These are phyloP conservation scores for Chloromyia formosa DNA, from an alignment of 2,888 invertebrate genomes.

Conservation along the genomic window DNA sequence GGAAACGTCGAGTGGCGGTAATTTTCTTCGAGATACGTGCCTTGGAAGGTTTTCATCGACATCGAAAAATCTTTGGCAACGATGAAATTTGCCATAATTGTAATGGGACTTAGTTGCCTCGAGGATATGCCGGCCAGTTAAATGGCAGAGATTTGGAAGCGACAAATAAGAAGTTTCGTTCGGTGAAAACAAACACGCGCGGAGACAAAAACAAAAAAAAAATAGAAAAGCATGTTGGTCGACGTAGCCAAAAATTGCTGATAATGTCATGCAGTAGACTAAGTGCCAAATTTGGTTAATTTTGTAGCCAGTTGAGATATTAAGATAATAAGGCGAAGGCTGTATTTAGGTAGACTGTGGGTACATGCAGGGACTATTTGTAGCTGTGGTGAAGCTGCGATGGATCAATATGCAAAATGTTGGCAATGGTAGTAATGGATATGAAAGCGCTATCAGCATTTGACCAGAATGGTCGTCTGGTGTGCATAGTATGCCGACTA, in stretches of 20 bases:
- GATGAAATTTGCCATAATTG: slow-evolving; percentile 33
- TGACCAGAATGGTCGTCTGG: too few relatives aligned
- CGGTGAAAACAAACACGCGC: neutral
- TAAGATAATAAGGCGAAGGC: slow-evolving; percentile 13
- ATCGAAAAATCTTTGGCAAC: slow-evolving; percentile 36
- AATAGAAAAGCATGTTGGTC: neutral
- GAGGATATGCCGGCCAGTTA: slow-evolving; percentile 6
- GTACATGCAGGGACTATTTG: too few relatives aligned
- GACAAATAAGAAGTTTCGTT: neutral
- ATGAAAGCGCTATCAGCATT: too few relatives aligned
- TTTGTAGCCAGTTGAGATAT: slow-evolving; percentile 12
- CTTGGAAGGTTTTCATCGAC: slow-evolving; percentile 36
- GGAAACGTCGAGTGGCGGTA: slow-evolving; percentile 24
- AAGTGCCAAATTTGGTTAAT: slow-evolving; percentile 39
- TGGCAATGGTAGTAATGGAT: too few relatives aligned
- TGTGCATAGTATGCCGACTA: too few relatives aligned
- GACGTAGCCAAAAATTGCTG: slow-evolving; percentile 23
- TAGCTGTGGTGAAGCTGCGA: too few relatives aligned
- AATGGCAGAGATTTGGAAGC: slow-evolving; percentile 22
- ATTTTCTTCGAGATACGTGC: slow-evolving; percentile 38
- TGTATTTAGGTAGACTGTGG: too few relatives aligned
- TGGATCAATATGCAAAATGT: too few relatives aligned
- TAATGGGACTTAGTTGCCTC: slow-evolving; percentile 8
- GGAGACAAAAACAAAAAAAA: neutral
- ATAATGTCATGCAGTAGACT: slow-evolving; percentile 13